phyloP scores from a whole-genome alignment of 2,888 invertebrate species.

The Ariolimax columbianus region DNA sequence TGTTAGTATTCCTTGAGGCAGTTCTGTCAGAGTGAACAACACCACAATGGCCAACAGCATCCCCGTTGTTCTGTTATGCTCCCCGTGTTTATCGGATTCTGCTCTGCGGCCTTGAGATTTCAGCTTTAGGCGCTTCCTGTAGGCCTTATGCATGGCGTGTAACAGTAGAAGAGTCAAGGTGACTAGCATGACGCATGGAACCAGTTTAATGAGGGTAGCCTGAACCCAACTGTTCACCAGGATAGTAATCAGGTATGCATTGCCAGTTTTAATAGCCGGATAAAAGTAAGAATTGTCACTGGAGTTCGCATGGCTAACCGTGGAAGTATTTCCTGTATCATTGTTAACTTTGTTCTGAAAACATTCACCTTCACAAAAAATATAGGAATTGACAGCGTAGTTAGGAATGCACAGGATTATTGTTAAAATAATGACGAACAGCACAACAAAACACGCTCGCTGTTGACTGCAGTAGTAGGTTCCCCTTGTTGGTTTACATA shows the following conservation, averaged over 20 bases:
- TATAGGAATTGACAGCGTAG: slow-evolving; percentile 85
- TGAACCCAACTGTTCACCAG: slow-evolving; percentile 92
- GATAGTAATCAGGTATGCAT: neutral
- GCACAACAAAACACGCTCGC: slow-evolving; percentile 89
- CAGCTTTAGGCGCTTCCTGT: slow-evolving; percentile 71
- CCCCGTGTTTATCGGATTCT: slow-evolving; percentile 75
- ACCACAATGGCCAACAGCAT: slow-evolving; percentile 93
- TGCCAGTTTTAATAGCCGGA: neutral
- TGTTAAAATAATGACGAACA: slow-evolving; percentile 90
- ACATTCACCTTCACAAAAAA: neutral
- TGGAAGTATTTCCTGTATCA: neutral
- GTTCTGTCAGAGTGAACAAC: slow-evolving; percentile 91
- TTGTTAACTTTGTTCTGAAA: neutral
- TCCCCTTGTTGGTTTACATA: slow-evolving; percentile 88
- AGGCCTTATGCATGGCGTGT: slow-evolving; percentile 78
- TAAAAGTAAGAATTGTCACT: slow-evolving; percentile 5
- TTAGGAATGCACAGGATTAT: slow-evolving; percentile 90
- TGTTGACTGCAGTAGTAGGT: slow-evolving; percentile 89
- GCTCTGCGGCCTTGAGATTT: slow-evolving; percentile 75
- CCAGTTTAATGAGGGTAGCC: slow-evolving; percentile 93
- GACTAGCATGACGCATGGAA: slow-evolving; percentile 92
- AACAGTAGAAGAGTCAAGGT: slow-evolving; percentile 81
- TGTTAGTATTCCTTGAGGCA: slow-evolving; percentile 88
- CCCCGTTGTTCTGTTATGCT: slow-evolving; percentile 87
- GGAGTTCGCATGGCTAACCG: slow-evolving; percentile 23